Evolutionary conservation across 2,113 vertebrate genomes (phyloP).

Genomic region (Ibidorhyncha struthersii): DNA sequence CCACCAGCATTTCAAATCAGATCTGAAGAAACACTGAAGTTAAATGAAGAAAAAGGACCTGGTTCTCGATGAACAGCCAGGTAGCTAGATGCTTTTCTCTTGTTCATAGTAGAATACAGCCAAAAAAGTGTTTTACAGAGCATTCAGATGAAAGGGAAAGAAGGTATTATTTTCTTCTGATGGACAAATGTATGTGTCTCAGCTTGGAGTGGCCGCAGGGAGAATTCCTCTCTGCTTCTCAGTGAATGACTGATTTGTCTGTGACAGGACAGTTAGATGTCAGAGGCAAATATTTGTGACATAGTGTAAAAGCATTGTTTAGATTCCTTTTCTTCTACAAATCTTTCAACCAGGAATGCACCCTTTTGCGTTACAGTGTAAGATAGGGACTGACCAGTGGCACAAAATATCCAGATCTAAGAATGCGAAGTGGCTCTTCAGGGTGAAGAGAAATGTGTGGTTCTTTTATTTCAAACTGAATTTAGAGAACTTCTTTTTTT

Average conservation of each 20-base stretch:
- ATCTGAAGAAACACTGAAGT: background rate
- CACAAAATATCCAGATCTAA: background rate
- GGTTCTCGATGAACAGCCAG: background rate
- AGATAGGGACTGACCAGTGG: background rate
- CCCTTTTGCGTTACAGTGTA: background rate
- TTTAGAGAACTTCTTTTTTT: background rate
- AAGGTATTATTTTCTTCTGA: background rate
- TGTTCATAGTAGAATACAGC: background rate
- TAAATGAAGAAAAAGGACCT: background rate
- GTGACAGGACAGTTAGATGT: background rate
- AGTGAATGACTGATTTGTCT: background rate
- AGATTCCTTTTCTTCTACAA: background rate
- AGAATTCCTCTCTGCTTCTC: slow-evolving; percentile 4
- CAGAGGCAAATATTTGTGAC: background rate
- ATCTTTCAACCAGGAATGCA: background rate
- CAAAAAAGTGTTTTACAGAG: background rate
- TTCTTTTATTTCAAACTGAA: background rate
- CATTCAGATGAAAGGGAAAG: background rate
- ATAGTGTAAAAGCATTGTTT: background rate
- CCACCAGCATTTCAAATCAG: background rate
- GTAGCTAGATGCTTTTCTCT: background rate
- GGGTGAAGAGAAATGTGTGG: background rate
- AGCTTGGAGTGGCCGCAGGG: background rate
- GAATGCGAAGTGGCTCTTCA: background rate
- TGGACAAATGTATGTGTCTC: background rate